phyloP scores from a whole-genome alignment of 2,888 invertebrate species.

The Lasiommata megera region DNA sequence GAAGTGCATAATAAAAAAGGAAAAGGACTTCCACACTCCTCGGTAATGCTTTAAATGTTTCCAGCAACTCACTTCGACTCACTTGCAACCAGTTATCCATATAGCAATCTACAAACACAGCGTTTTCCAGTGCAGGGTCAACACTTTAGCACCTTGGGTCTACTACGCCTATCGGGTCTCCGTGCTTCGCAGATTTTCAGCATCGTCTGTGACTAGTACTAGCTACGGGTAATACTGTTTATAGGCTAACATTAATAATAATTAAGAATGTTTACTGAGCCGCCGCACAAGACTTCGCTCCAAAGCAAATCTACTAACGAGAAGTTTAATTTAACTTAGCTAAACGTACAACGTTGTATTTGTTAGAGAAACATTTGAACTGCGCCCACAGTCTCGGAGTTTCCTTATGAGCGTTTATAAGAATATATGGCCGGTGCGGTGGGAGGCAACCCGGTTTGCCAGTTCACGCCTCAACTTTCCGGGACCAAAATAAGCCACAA shows the following conservation, averaged over 20 bases:
- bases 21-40: too few species aligned
- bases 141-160: too few species aligned
- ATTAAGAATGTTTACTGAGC: slow-evolving; percentile 1
- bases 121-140: too few species aligned
- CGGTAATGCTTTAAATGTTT: too few species aligned
- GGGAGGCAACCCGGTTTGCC: slow-evolving; percentile 42
- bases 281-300: background rate
- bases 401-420: slow-evolving; percentile 55
- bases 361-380: slow-evolving; percentile 50
- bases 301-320: slow-evolving; percentile 12
- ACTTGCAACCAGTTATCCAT: too few species aligned
- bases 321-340: slow-evolving; percentile 27
- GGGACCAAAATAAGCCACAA: slow-evolving; percentile 75
- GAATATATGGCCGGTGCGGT: slow-evolving; percentile 33
- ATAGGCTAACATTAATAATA: background rate
- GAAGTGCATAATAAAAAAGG: too few species aligned
- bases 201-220: too few species aligned
- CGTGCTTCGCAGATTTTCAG: too few species aligned
- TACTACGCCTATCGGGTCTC: too few species aligned
- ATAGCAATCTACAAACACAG: too few species aligned
- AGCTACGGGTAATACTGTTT: background rate
- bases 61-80: too few species aligned
- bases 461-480: slow-evolving; percentile 61
- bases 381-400: slow-evolving; percentile 42
- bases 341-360: slow-evolving; percentile 24